Evolutionary conservation across 2,113 vertebrate genomes (phyloP).

Genomic region (Tylochromis polylepis): DNA sequence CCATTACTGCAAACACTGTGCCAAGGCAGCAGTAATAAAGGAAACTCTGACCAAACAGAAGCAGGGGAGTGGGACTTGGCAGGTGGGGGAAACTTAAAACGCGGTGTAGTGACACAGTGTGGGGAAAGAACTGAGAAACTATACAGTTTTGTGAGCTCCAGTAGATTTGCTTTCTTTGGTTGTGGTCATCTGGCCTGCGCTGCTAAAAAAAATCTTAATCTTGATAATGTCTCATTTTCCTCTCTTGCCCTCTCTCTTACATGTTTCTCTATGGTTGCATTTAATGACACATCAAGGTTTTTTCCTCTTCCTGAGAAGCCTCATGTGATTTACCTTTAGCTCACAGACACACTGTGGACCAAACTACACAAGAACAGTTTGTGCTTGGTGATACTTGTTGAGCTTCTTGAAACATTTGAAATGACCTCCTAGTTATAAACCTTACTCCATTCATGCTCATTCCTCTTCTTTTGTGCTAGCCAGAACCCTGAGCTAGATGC

Average conservation of each 20-base stretch:
- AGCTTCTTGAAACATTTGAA: background rate
- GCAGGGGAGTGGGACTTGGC: background rate
- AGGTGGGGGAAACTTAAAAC: background rate
- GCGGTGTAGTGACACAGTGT: background rate
- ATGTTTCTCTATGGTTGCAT: background rate
- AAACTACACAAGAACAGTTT: background rate
- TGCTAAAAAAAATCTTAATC: background rate
- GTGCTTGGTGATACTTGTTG: background rate
- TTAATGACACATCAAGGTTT: background rate
- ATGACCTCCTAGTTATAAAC: background rate
- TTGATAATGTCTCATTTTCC: background rate
- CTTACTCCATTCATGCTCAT: background rate
- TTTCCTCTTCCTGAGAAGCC: background rate
- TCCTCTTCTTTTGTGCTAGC: background rate
- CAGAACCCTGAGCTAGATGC: background rate
- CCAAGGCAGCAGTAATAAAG: background rate
- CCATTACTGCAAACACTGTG: background rate
- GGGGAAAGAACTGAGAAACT: background rate
- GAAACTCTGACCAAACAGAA: background rate
- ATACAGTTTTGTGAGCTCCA: background rate
- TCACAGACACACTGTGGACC: background rate
- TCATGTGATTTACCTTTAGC: background rate
- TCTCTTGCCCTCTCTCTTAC: background rate
- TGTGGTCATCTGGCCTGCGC: background rate
- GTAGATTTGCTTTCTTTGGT: background rate